phyloP scores from a whole-genome alignment of 35 echinoderm and acorn worm genomes.

The Ophiothrix spiculata region DNA sequence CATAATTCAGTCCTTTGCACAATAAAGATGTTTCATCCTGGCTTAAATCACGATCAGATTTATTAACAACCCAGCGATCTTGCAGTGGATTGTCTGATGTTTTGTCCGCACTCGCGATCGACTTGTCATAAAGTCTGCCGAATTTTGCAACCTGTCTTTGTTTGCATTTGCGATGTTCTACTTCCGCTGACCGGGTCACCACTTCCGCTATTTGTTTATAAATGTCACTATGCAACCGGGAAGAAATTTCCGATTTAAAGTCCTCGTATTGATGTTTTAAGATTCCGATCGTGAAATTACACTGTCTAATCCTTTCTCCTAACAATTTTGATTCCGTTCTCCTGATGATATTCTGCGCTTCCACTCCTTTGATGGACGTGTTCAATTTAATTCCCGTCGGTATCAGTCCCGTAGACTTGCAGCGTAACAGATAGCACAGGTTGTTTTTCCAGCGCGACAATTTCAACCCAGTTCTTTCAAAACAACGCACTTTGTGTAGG shows the following conservation, averaged over 20 bases:
- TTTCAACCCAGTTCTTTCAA: neutral
- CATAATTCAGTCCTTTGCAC: neutral
- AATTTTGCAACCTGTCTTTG: neutral
- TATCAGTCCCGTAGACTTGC: neutral
- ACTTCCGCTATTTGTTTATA: neutral
- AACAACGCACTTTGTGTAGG: conserved; percentile 6
- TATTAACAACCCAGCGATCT: neutral
- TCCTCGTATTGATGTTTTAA: neutral
- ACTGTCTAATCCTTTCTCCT: neutral
- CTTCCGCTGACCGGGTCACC: neutral
- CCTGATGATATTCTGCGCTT: neutral
- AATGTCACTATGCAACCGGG: neutral
- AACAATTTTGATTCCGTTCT: neutral
- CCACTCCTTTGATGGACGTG: neutral
- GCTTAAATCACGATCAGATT: neutral
- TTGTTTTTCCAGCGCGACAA: neutral
- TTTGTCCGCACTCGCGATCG: neutral
- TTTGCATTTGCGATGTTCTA: neutral
- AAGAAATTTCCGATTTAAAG: neutral
- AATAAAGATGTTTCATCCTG: neutral
- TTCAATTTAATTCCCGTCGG: neutral
- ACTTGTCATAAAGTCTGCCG: neutral
- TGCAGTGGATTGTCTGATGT: neutral
- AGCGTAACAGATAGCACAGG: neutral
- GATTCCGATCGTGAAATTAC: neutral